phyloP scores from a whole-genome alignment of 2,888 invertebrate species.

The Drosophila ezoana region DNA sequence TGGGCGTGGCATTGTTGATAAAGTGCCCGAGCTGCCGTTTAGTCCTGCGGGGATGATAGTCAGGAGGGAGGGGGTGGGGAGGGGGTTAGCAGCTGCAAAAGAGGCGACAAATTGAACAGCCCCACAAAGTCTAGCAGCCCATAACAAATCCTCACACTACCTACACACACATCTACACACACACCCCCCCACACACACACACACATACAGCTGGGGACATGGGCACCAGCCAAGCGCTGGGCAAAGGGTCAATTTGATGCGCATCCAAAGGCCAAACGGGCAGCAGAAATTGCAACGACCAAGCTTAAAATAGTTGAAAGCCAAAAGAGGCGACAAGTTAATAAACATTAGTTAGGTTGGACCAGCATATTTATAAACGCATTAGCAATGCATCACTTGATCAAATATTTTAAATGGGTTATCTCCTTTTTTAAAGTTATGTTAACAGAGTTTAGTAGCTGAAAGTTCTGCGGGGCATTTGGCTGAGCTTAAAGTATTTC shows the following conservation, averaged over 20 bases:
- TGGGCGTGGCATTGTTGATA: constrained; percentile 60
- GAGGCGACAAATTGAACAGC: constrained; percentile 54
- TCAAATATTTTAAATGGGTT: constrained; percentile 40
- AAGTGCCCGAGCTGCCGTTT: constrained; percentile 35
- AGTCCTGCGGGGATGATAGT: constrained; percentile 1
- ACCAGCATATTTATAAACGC: constrained; percentile 65
- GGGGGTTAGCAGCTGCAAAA: constrained; percentile 17
- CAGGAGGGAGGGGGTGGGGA: no score
- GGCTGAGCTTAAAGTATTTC: constrained; percentile 15
- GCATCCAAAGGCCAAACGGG: constrained; percentile 53
- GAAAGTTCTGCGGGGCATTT: constrained; percentile 5
- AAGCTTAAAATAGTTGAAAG: constrained; percentile 35
- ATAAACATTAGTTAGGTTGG: constrained; percentile 35
- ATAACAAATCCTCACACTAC: constrained; percentile 58
- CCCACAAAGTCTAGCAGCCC: constrained; percentile 47
- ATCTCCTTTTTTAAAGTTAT: background rate
- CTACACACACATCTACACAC: constrained; percentile 6
- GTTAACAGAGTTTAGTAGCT: background rate
- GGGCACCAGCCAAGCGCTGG: constrained; percentile 18
- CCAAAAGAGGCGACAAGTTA: constrained; percentile 44
- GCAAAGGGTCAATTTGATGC: constrained; percentile 70
- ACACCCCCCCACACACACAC: background rate
- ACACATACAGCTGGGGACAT: constrained; percentile 5
- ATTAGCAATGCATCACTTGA: constrained; percentile 63
- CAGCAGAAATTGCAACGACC: constrained; percentile 10